phyloP scores from a whole-genome alignment of 2,797 vertebrate species.

The Pseudochromis fuscus region DNA sequence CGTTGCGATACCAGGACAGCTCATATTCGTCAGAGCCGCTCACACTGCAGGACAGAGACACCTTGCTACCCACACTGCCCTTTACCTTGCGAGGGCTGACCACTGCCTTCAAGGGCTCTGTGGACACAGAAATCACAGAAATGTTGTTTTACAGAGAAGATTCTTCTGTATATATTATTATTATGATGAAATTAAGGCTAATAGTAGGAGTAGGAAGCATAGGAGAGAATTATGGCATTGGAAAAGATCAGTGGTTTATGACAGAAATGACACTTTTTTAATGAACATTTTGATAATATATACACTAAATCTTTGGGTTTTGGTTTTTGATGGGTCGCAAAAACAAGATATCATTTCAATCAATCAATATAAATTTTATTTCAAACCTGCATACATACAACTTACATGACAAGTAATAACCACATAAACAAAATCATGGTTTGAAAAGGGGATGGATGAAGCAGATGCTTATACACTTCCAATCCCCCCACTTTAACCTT shows the following conservation, averaged over 20 bases:
- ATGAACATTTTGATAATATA: background rate
- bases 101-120: conserved; percentile 94
- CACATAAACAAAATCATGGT: too few species aligned
- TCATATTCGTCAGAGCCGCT: conserved; percentile 95
- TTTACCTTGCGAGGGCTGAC: conserved; percentile 97
- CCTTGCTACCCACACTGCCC: conserved; percentile 97
- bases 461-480: too few species aligned
- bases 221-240: background rate
- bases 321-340: background rate
- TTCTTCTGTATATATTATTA: background rate
- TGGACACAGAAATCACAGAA: conserved; percentile 36
- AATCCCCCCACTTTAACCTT: background rate
- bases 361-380: background rate
- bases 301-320: background rate
- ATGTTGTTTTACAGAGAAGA: background rate
- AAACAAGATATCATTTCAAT: background rate
- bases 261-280: too few species aligned
- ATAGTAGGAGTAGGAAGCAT: background rate
- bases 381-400: too few species aligned
- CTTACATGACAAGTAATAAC: too few species aligned
- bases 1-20: conserved; percentile 97
- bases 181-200: background rate
- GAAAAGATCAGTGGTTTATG: background rate
- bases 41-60: conserved; percentile 96
- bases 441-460: too few species aligned